Base-by-base conservation (phyloP, 2,888 invertebrate species). In the Drosophila mayaguana region DNA sequence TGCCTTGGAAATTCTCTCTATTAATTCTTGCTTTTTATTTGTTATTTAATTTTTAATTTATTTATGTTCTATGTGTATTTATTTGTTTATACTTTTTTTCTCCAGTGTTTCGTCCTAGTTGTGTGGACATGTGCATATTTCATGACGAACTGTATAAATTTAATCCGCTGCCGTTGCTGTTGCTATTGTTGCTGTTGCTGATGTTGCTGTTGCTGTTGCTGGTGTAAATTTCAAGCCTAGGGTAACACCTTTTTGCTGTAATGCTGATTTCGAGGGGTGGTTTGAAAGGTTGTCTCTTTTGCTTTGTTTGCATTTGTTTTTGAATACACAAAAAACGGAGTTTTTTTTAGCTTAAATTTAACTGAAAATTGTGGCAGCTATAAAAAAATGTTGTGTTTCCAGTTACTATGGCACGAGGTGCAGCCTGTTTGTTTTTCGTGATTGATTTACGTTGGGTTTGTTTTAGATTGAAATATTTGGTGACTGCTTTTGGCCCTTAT, bases 181-280 rank as follows among this genome's bases (percentile, higher is more conserved):
- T 25, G 56, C 18, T 45, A 14, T 7, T 14, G 22, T 16, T 16
- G 18, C 9, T 43, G 68, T 18, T 28, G 55, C 16, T 63, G 85
- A 70, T 74, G 78, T 82, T 36, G 56, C n/a, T 46, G 34, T 20
- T 51, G 18, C 9, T 45, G 69, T 18, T 32, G 56, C 14, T 68
- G 85, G 78, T 74, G 78, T 82, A 80, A 74, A 85, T 78, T 82
- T 72, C 63, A 64, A 82, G 71, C 85, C 86, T 71, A 71, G 75
- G 76, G 88, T 77, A 78, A 88, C 88, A 88, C 86, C 85, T 78
- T 88, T 85, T 88, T 68, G 82, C 60, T 85, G 88, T 84, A 78
- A 68, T 67, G 70, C 66, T 73, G 69, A 62, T 75, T 86, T 78
- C 48, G 54, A 62, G 71, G 69, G 67, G 50, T 34, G 50, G 32